These are phyloP conservation scores for Tanytarsus gracilentus DNA, from an alignment of 2,888 invertebrate genomes.

Conservation along the genomic window DNA sequence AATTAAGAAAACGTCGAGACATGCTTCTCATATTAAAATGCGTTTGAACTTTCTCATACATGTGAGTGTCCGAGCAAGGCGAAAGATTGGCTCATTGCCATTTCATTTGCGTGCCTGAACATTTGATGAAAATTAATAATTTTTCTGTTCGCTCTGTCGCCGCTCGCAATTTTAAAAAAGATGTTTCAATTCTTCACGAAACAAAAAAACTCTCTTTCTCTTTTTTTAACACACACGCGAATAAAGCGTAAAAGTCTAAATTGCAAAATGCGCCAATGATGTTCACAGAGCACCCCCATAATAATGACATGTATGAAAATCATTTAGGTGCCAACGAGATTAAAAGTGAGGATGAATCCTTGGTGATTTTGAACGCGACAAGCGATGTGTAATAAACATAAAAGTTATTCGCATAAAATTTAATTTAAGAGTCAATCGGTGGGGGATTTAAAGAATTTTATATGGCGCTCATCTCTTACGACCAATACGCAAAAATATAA, in stretches of 20 bases:
- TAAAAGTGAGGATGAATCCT: background rate
- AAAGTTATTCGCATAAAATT: slow-evolving; percentile 11
- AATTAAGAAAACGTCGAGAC: no score
- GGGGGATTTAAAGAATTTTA: background rate
- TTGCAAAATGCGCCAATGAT: slow-evolving; percentile 9
- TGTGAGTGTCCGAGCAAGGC: no score
- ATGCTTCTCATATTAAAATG: no score
- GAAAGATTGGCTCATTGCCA: background rate
- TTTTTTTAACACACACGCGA: no score
- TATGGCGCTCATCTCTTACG: background rate
- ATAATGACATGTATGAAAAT: background rate
- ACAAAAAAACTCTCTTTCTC: no score
- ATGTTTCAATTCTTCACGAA: background rate
- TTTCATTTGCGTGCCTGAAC: background rate
- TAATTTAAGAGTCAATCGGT: slow-evolving; percentile 3
- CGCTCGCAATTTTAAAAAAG: background rate
- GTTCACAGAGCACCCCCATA: background rate
- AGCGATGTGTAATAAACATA: slow-evolving; percentile 4
- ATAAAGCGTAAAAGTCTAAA: no score
- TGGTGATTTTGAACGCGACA: no score
- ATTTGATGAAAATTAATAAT: slow-evolving; percentile 8
- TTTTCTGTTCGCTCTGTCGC: background rate
- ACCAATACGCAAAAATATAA: background rate
- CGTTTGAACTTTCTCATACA: background rate
- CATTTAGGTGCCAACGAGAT: background rate